Evolutionary conservation across 2,888 invertebrate species (phyloP).

Genomic region (Piscicola geometra): DNA sequence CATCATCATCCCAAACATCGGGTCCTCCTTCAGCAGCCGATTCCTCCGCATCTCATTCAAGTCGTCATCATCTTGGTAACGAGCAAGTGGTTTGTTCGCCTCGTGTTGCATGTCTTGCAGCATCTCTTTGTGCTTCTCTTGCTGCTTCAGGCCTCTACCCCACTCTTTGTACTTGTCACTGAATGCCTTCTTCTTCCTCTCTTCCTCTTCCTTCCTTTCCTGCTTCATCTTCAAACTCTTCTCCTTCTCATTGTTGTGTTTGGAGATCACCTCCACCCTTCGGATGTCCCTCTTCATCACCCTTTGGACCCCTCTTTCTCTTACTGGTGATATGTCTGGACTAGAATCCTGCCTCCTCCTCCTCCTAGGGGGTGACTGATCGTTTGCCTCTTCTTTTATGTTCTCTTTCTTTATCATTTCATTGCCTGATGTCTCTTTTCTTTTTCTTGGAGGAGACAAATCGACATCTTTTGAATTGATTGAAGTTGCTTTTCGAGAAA

Average conservation of each 20-base stretch:
- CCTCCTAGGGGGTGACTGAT: slow-evolving; percentile 8
- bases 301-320: background rate
- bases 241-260: slow-evolving; percentile 46
- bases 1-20: slow-evolving; percentile 82
- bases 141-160: slow-evolving; percentile 40
- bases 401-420: background rate
- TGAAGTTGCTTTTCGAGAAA: slow-evolving; percentile 41
- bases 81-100: slow-evolving; percentile 81
- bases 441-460: slow-evolving; percentile 46
- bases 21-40: slow-evolving; percentile 74
- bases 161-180: slow-evolving; percentile 37
- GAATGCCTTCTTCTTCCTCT: slow-evolving; percentile 43
- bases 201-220: slow-evolving; percentile 58
- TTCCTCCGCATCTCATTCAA: slow-evolving; percentile 71
- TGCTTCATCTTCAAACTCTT: slow-evolving; percentile 32
- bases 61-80: slow-evolving; percentile 81
- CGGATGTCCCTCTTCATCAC: background rate
- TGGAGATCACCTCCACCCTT: slow-evolving; percentile 32
- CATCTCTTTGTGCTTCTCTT: slow-evolving; percentile 41
- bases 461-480: slow-evolving; percentile 46
- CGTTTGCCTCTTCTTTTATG: background rate
- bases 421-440: slow-evolving; percentile 2
- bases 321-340: background rate
- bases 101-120: slow-evolving; percentile 72
- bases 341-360: background rate